Base-by-base conservation (phyloP, 1,140 invertebrate genomes). In the Neelides sp. region DNA sequence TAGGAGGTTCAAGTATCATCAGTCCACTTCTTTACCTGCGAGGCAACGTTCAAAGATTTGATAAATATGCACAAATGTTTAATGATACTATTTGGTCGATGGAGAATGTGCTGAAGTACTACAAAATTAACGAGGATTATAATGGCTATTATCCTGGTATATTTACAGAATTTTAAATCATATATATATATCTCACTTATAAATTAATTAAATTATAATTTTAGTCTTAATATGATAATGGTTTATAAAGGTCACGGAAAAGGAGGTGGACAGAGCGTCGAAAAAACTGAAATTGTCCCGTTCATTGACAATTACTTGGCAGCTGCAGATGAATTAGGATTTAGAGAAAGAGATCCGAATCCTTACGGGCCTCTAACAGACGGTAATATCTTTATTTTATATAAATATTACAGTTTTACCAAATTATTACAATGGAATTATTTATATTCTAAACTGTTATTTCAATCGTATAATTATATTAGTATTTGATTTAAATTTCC, bases 331-430 rank as follows among this genome's bases (percentile, higher is more conserved):
- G 52, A 54, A 24, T 17, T 54, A 3, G 46, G 46, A 1, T 48
- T 35, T 34, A 26, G 22, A 32, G 30, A 48, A 7, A 3, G 52
- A 35, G 52, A 54, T 43, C 52, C 52, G 3, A 54, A 54, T 39
- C 28, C 8, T 3, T 54, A 42, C 30, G 52, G 52, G 3, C 52
- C 52, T 7, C 32, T 42, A 12, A 48, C 46, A 19, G 52, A 54
- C 27, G 52, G 50, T 52, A 36, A 36, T 22, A n/a, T n/a, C n/a
- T n/a, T n/a, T n/a, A n/a, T n/a, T n/a, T n/a, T n/a, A n/a, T n/a
- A n/a, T n/a, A n/a, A n/a, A n/a, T n/a, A n/a, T n/a, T n/a, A n/a
- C n/a, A n/a, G n/a, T n/a, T n/a, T n/a, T n/a, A n/a, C n/a, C n/a
- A n/a, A n/a, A n/a, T n/a, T n/a, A n/a, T n/a, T n/a, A n/a, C n/a